Evolutionary conservation across 2,888 invertebrate genomes (phyloP).

Genomic region (Electrophaes corylata): DNA sequence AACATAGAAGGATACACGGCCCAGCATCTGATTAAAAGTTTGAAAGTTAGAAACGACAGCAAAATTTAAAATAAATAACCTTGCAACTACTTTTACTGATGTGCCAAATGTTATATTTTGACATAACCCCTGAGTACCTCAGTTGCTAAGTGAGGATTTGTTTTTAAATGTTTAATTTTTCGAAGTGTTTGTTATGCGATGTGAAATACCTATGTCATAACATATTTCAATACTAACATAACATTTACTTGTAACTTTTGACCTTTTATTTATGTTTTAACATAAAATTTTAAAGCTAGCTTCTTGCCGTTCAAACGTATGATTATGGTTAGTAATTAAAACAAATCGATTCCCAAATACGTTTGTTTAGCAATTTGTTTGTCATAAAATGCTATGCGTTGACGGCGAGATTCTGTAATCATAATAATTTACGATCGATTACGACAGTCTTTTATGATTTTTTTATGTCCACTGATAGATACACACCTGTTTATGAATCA

Average conservation of each 20-base stretch:
- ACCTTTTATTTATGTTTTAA: slow-evolving; percentile 42
- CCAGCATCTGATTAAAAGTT: too few species aligned
- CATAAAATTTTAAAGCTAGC: slow-evolving; percentile 37
- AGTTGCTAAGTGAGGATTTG: too few species aligned
- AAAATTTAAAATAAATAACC: too few species aligned
- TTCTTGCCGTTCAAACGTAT: slow-evolving; percentile 31
- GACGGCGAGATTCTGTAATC: slow-evolving; percentile 17
- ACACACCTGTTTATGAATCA: slow-evolving; percentile 3
- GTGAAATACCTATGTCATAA: slow-evolving; percentile 24
- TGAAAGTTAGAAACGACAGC: too few species aligned
- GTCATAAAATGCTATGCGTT: slow-evolving; percentile 20
- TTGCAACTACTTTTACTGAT: too few species aligned
- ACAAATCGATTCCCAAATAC: slow-evolving; percentile 30
- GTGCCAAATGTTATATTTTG: too few species aligned
- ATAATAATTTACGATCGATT: slow-evolving; percentile 10
- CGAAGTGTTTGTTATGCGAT: too few species aligned
- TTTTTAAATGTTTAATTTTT: too few species aligned
- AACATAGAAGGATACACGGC: too few species aligned
- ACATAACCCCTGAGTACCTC: too few species aligned
- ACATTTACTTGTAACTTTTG: slow-evolving; percentile 40
- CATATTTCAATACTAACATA: slow-evolving; percentile 34
- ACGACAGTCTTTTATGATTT: neutral
- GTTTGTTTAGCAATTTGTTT: slow-evolving; percentile 19
- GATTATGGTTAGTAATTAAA: slow-evolving; percentile 33
- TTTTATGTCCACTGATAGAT: slow-evolving; percentile 3